Conservation (phyloP, 2,888 invertebrate species). For the Thalpophila matura region DNA sequence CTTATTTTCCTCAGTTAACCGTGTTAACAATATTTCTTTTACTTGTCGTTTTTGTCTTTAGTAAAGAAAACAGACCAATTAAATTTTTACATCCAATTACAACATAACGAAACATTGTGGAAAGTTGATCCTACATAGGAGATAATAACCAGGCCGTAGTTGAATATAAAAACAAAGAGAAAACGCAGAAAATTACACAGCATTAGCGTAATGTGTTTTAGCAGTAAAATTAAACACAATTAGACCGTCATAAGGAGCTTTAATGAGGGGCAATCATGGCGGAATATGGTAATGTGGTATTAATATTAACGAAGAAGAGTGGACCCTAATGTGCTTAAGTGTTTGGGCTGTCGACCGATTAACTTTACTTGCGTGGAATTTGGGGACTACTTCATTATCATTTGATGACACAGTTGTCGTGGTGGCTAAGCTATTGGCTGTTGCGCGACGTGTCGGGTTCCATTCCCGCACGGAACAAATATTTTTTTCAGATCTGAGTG, state of each 20-base stretch:
- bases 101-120: neutral
- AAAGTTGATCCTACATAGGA: neutral
- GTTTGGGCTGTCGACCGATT: neutral
- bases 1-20: neutral
- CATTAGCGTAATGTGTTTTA: constrained; percentile 15
- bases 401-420: no score
- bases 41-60: neutral
- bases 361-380: no score
- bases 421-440: no score
- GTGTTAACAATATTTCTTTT: neutral
- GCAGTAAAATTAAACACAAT: constrained; percentile 2
- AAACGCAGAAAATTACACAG: neutral
- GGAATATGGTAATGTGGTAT: neutral
- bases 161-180: constrained; percentile 6
- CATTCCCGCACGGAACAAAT: no score
- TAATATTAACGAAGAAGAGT: constrained; percentile 10
- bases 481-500: no score
- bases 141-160: constrained; percentile 7
- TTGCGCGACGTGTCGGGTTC: no score
- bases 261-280: neutral
- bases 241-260: neutral
- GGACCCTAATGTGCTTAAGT: neutral
- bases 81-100: constrained; percentile 6
- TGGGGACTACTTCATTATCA: no score
- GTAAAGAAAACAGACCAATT: neutral